Evolutionary conservation across 2,888 invertebrate genomes (phyloP).

Genomic region (Sabatieria punctata): DNA sequence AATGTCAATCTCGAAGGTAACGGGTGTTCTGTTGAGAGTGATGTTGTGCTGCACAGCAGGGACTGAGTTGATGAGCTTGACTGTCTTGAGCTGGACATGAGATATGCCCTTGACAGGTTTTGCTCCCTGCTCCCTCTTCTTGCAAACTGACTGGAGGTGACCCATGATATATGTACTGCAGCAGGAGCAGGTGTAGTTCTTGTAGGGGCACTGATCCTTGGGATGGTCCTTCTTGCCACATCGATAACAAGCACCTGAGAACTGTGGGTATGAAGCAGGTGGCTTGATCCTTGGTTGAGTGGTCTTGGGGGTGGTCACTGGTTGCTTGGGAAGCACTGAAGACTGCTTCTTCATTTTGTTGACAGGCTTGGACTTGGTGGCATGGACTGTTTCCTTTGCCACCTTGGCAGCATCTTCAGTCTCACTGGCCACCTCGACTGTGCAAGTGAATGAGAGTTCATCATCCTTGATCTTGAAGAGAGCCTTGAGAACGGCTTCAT

Average conservation of each 20-base stretch:
- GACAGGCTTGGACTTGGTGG: slow-evolving; percentile 9
- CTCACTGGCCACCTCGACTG: slow-evolving; percentile 12
- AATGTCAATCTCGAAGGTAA: slow-evolving; percentile 9
- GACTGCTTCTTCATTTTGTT: slow-evolving; percentile 10
- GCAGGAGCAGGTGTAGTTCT: too few relatives aligned
- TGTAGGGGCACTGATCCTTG: too few relatives aligned
- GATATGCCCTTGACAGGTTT: too few relatives aligned
- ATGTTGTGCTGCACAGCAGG: too few relatives aligned
- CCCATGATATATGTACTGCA: too few relatives aligned
- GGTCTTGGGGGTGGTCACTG: background rate
- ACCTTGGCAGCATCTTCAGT: slow-evolving; percentile 14
- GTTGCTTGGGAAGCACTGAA: slow-evolving; percentile 1
- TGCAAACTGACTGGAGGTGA: too few relatives aligned
- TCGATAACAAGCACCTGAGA: background rate
- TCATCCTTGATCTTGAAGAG: slow-evolving; percentile 13
- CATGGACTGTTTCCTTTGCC: slow-evolving; percentile 13
- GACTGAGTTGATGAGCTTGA: too few relatives aligned
- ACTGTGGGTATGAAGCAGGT: too few relatives aligned
- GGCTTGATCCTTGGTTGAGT: too few relatives aligned
- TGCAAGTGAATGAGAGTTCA: slow-evolving; percentile 10
- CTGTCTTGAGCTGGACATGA: too few relatives aligned
- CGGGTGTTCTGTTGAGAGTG: background rate
- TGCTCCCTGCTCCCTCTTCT: too few relatives aligned
- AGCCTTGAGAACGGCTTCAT: slow-evolving; percentile 13
- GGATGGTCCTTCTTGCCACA: too few relatives aligned